A percentile compares a stretch with the other conserved stretches of the same genome.
These are phyloP conservation scores for Petrosia ficiformis DNA, from an alignment of 37 sponge, comb jelly and placozoan genomes.

Conservation along the genomic window DNA sequence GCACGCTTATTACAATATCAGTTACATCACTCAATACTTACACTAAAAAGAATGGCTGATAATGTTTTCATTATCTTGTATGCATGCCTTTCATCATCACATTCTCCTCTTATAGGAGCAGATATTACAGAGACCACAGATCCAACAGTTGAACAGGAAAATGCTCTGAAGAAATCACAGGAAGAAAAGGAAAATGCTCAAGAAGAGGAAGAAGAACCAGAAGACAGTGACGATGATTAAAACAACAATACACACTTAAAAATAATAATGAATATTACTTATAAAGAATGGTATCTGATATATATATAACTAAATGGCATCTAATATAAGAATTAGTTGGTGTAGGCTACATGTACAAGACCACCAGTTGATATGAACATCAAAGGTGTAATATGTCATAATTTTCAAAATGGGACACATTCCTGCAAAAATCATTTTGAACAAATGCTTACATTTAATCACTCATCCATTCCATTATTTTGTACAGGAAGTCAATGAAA, in stretches of 20 bases:
- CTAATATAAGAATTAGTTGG: not conserved
- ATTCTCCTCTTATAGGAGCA: constrained; percentile 11
- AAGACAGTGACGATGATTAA: constrained; percentile 95
- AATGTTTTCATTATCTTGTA: too few relatives aligned
- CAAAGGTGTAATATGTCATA: too few relatives aligned
- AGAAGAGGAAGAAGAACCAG: constrained; percentile 93
- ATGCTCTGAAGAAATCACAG: constrained; percentile 76
- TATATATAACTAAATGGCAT: not conserved
- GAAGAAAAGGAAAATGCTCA: constrained; percentile 71
- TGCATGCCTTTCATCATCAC: not conserved
- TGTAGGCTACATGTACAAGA: not conserved
- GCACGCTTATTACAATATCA: too few relatives aligned
- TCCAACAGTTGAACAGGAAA: constrained; percentile 93
- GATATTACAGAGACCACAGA: constrained; percentile 88
- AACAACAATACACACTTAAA: not conserved
- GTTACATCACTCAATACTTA: too few relatives aligned
- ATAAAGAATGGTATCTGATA: not conserved
- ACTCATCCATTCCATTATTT: too few relatives aligned
- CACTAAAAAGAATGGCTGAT: too few relatives aligned
- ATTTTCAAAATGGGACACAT: too few relatives aligned
- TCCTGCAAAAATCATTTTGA: too few relatives aligned
- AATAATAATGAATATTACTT: not conserved
- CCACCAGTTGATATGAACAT: too few relatives aligned
- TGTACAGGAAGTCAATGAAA: too few relatives aligned
- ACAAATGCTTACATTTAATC: too few relatives aligned